Base-by-base conservation (phyloP, 2,113 vertebrate species). In the Sceloporus undulatus region DNA sequence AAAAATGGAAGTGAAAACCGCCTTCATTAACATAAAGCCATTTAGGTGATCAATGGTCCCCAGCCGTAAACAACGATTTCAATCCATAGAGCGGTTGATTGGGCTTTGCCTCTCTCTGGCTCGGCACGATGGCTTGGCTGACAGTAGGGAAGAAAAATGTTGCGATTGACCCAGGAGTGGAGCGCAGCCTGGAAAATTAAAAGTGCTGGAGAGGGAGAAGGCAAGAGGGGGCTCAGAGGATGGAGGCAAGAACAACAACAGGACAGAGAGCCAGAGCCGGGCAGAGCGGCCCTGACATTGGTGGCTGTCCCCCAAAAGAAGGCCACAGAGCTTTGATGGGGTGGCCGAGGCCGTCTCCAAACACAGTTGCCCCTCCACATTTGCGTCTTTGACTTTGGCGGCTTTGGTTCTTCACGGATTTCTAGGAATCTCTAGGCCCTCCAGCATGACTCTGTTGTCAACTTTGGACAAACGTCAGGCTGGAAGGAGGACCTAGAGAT, bases 101-200 rank as follows among this genome's bases (percentile, higher is more conserved):
- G 89, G 86, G 85, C 87, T 91, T 87, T 82, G 86, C 90, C 77
- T 85, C 73, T 87, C 82, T 79, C 91, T 73, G 91, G 84, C 90
- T 83, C 82, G 52, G 90, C 86, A 66, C 82, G 81, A 82, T 34
- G 87, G 80, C 82, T 81, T 42, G 56, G 90, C 84, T 92, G 93
- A 86, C 93, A 94, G 91, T 77, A 76, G 85, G 87, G 91, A 94
- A 92, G 92, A 92, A 93, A 94, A 94, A 93, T 92, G 90, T 93
- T 88, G 90, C 79, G 89, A 84, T 88, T 91, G 90, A 87, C 88
- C 87, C 90, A 85, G 87, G 84, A 93, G 90, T 86, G 86, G 92
- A 90, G 89, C 89, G 68, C 90, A 93, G 86, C 82, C 92, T 91
- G 87, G 90, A 91, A 93, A 93, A 93, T 93, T 91, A 93, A 93